phyloP scores from a whole-genome alignment of 2,888 invertebrate species.

The Amphiduros pacificus region DNA sequence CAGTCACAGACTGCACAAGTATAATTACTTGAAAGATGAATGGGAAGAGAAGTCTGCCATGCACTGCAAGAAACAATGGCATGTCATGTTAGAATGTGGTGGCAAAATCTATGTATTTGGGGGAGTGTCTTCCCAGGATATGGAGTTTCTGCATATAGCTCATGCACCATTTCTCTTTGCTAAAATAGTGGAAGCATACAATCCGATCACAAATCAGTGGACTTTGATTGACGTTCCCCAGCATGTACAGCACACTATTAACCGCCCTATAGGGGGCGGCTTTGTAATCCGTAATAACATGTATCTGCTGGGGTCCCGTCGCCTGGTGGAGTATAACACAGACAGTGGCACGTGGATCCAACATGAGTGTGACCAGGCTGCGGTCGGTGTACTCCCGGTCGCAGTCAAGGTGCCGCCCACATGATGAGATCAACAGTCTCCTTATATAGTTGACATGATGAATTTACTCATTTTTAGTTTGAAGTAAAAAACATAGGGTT shows the following conservation, averaged over 20 bases:
- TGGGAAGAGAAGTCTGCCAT: conserved; percentile 14
- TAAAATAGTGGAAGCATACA: conserved; percentile 13
- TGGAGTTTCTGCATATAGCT: conserved; percentile 8
- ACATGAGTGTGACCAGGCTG: conserved; percentile 5
- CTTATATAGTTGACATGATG: too few relatives aligned
- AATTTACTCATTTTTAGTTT: too few relatives aligned
- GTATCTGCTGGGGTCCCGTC: conserved; percentile 5
- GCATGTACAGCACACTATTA: conserved; percentile 8
- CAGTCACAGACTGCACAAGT: conserved; percentile 16
- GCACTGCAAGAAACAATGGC: conserved; percentile 17
- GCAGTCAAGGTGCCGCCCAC: conserved; percentile 9
- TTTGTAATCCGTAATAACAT: conserved; percentile 6
- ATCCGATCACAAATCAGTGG: conserved; percentile 12
- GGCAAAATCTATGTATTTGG: conserved; percentile 13
- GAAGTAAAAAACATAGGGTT: too few relatives aligned
- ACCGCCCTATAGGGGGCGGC: conserved; percentile 12
- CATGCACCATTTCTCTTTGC: conserved; percentile 8
- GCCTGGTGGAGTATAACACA: conserved; percentile 6
- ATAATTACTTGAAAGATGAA: neutral
- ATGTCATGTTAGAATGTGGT: conserved; percentile 7
- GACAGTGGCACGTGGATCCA: conserved; percentile 9
- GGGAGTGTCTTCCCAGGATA: conserved; percentile 11
- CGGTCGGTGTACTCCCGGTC: conserved; percentile 1
- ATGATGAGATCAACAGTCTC: too few relatives aligned
- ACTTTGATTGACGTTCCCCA: conserved; percentile 11